These are phyloP conservation scores for Mastomys natalensis DNA, from an alignment of 2,113 vertebrate species.

Conservation along the genomic window DNA sequence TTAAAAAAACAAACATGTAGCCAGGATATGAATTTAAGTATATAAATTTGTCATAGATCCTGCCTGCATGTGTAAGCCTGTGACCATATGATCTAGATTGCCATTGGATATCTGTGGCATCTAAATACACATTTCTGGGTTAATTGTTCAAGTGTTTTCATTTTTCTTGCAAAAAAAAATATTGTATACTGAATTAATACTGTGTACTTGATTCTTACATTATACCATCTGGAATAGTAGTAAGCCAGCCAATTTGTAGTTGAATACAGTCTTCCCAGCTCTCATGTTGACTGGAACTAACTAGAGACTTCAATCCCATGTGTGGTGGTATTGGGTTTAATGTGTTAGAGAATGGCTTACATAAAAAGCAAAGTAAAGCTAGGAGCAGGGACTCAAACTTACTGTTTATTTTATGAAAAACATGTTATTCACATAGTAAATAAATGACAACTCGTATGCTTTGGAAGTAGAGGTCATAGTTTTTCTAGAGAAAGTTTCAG, in stretches of 20 bases:
- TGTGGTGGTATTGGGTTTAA: neutral
- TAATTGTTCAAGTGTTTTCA: neutral
- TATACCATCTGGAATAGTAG: neutral
- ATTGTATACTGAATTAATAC: conserved; percentile 36
- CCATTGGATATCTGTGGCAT: neutral
- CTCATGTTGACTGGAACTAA: neutral
- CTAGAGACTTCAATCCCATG: neutral
- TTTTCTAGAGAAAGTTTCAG: conserved; percentile 26
- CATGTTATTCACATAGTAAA: neutral
- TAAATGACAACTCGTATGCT: neutral
- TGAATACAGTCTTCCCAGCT: neutral
- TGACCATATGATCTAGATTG: neutral
- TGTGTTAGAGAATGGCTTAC: neutral
- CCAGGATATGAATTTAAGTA: conserved; percentile 7
- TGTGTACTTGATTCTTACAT: conserved; percentile 7
- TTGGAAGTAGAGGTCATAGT: conserved; percentile 17
- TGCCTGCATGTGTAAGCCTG: conserved; percentile 19
- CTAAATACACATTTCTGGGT: neutral
- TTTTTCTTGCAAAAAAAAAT: conserved; percentile 48
- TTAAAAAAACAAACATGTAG: neutral
- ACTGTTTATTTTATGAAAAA: neutral
- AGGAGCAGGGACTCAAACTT: conserved; percentile 16
- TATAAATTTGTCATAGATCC: neutral
- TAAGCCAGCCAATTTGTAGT: neutral
- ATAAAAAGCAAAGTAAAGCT: conserved; percentile 41